Evolutionary conservation across 1,140 invertebrate species (phyloP).

Genomic region (Camponotus floridanus): DNA sequence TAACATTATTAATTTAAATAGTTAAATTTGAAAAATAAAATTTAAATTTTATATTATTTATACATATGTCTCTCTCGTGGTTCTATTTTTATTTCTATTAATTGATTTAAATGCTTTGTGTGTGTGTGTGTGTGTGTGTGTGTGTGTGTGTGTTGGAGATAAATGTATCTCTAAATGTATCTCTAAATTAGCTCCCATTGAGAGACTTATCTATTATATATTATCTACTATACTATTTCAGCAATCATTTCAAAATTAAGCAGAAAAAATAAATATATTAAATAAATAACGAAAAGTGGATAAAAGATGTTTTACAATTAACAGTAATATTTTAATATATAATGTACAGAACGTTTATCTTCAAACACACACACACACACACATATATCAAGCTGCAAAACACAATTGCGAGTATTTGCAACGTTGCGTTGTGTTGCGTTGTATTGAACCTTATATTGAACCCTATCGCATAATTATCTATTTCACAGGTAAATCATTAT

Average conservation of each 20-base stretch:
- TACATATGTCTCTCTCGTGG: not conserved
- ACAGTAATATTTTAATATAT: slow-evolving; percentile 1
- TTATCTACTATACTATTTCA: too few relatives aligned
- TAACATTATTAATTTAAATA: too few relatives aligned
- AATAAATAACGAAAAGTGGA: not conserved
- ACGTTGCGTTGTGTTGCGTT: slow-evolving; percentile 24
- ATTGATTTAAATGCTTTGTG: slow-evolving; percentile 2
- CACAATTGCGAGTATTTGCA: slow-evolving; percentile 46
- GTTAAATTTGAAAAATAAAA: slow-evolving; percentile 17
- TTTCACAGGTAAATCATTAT: slow-evolving; percentile 57
- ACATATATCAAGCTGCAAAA: not conserved
- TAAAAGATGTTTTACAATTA: too few relatives aligned
- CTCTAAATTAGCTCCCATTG: not conserved
- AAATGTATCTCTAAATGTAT: not conserved
- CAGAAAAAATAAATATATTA: not conserved
- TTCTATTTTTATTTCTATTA: not conserved
- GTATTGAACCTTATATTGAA: slow-evolving; percentile 23
- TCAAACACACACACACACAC: too few relatives aligned
- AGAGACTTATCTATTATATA: not conserved
- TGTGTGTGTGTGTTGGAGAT: not conserved
- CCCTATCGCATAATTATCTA: slow-evolving; percentile 47
- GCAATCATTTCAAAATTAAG: not conserved
- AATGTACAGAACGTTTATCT: not conserved
- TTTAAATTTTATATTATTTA: not conserved
- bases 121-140: too few relatives aligned